Evolutionary conservation across 2,797 vertebrate genomes (phyloP).

Genomic region (Synaphobranchus kaupii): DNA sequence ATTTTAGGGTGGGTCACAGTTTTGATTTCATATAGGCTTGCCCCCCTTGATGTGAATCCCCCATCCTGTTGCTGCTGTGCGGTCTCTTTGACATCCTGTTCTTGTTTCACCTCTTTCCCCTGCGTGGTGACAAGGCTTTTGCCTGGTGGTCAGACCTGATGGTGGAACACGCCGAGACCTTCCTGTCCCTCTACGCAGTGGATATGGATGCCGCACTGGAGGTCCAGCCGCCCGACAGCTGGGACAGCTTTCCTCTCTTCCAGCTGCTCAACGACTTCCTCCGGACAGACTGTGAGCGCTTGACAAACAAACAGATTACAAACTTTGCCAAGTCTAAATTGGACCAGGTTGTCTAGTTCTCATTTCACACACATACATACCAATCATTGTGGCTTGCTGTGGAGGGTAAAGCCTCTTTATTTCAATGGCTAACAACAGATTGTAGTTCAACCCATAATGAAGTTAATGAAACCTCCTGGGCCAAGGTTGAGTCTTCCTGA

Average conservation of each 20-base stretch:
- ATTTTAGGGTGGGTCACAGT: not conserved
- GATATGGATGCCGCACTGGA: conserved; percentile 98
- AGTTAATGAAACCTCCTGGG: too few relatives aligned
- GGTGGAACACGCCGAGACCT: conserved; percentile 98
- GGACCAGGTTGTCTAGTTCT: not conserved
- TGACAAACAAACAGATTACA: not conserved
- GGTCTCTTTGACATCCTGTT: conserved; percentile 43
- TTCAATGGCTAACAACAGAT: too few relatives aligned
- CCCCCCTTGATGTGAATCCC: not conserved
- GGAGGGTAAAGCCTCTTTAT: too few relatives aligned
- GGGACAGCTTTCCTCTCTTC: conserved; percentile 99
- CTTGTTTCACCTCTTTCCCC: conserved; percentile 47
- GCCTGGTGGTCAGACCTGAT: conserved; percentile 99
- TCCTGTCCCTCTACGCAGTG: conserved; percentile 93
- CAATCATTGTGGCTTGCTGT: too few relatives aligned
- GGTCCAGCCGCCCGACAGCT: conserved; percentile 96
- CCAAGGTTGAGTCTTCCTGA: not conserved
- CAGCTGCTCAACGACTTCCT: conserved; percentile 99
- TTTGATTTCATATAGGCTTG: not conserved
- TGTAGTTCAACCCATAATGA: too few relatives aligned
- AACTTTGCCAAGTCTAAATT: not conserved
- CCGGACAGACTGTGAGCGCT: conserved; percentile 89
- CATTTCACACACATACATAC: not conserved
- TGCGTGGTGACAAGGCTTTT: conserved; percentile 83
- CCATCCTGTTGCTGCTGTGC: not conserved